phyloP scores from a whole-genome alignment of 2,797 vertebrate genomes.

The Anguilla anguilla region DNA sequence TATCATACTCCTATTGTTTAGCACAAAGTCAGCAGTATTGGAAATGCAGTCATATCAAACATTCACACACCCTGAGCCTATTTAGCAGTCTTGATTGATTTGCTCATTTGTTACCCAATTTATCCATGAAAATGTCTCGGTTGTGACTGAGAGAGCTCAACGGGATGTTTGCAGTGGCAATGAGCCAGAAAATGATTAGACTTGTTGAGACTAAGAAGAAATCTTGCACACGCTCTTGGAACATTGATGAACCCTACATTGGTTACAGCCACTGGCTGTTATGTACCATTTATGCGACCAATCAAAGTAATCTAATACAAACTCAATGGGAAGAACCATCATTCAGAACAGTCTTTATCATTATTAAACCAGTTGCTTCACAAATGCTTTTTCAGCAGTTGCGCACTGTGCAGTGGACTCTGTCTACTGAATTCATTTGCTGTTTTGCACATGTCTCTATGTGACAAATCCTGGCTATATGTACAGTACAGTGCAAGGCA shows the following conservation, averaged over 20 bases:
- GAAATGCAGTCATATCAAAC: slow-evolving; percentile 12
- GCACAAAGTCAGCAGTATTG: slow-evolving; percentile 15
- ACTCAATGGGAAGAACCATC: background rate
- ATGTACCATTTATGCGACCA: background rate
- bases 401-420: background rate
- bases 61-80: background rate
- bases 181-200: slow-evolving; percentile 38
- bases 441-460: background rate
- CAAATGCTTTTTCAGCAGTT: slow-evolving; percentile 4
- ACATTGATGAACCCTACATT: background rate
- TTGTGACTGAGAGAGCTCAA: slow-evolving; percentile 17
- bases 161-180: slow-evolving; percentile 17
- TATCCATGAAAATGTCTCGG: background rate
- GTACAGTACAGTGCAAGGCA: background rate
- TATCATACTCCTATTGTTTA: slow-evolving; percentile 1
- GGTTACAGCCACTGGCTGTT: background rate
- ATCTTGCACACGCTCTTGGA: background rate
- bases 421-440: background rate
- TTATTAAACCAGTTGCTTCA: background rate
- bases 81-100: slow-evolving; percentile 22
- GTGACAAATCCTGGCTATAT: background rate
- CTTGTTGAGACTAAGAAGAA: background rate
- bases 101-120: slow-evolving; percentile 17
- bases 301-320: background rate
- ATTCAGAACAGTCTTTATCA: background rate